Conservation (phyloP, 2,797 vertebrate species). For the Anguilla marmorata region DNA sequence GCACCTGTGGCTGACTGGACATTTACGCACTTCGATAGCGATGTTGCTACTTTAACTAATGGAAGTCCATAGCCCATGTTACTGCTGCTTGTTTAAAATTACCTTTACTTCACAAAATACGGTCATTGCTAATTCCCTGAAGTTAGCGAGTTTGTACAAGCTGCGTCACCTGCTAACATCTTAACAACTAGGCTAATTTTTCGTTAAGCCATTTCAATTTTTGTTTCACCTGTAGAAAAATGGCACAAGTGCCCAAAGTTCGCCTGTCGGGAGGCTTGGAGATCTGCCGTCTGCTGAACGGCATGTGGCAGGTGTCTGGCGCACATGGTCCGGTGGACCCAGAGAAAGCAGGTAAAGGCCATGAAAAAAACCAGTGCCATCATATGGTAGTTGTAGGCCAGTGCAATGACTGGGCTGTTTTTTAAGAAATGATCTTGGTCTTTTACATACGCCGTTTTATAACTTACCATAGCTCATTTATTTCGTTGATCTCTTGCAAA, state of each 20-base stretch:
- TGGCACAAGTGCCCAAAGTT: constrained; percentile 55
- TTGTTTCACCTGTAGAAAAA: constrained; percentile 29
- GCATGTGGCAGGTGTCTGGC: constrained; percentile 64
- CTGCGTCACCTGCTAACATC: background rate
- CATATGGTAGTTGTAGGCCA: background rate
- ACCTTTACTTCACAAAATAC: no score
- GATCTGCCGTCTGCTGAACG: constrained; percentile 58
- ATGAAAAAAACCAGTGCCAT: background rate
- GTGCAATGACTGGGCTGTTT: background rate
- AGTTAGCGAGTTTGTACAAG: background rate
- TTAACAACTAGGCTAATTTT: background rate
- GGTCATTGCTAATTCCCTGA: no score
- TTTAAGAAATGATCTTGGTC: background rate
- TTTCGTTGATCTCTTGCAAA: background rate
- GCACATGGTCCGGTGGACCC: constrained; percentile 51
- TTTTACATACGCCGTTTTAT: background rate
- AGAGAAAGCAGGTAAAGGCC: constrained; percentile 44
- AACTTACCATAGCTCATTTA: no score
- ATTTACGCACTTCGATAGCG: no score
- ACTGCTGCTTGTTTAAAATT: no score
- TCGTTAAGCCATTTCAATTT: background rate
- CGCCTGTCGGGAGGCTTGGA: constrained; percentile 56
- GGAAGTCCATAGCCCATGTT: no score
- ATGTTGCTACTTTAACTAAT: no score
- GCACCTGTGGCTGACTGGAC: background rate